phyloP scores from a whole-genome alignment of 2,113 vertebrate genomes.

The Syngnathus typhle region DNA sequence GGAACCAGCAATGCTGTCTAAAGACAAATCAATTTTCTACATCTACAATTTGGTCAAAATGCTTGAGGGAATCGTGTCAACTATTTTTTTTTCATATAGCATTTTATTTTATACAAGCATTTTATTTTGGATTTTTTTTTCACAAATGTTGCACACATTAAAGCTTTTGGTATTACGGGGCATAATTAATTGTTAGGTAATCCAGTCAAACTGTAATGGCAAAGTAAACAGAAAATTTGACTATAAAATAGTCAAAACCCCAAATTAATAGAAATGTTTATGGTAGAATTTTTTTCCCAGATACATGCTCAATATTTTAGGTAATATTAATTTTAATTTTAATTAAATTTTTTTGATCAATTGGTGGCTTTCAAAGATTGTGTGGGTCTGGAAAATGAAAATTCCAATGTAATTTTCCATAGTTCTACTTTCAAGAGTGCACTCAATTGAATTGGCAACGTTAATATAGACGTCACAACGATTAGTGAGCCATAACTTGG shows the following conservation, averaged over 20 bases:
- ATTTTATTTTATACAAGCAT: too few relatives aligned
- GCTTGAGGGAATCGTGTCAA: background rate
- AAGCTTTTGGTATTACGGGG: background rate
- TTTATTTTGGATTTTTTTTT: too few relatives aligned
- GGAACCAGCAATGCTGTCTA: background rate
- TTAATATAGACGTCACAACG: background rate
- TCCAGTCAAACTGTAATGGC: background rate
- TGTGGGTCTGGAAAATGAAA: background rate
- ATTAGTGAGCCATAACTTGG: constrained; percentile 20
- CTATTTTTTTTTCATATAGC: background rate
- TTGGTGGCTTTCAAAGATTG: background rate
- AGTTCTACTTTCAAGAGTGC: background rate
- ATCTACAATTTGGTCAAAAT: background rate
- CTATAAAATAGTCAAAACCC: background rate
- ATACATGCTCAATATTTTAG: background rate
- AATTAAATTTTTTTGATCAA: too few relatives aligned
- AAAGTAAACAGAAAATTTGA: background rate
- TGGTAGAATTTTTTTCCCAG: background rate
- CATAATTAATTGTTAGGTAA: background rate
- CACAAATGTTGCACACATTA: too few relatives aligned
- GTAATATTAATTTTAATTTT: background rate
- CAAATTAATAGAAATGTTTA: background rate
- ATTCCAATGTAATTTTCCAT: background rate
- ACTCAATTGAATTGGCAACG: background rate
- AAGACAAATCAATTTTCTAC: background rate